phyloP scores from a whole-genome alignment of 2,888 invertebrate species.

The Scaptodrosophila latifasciaeformis region DNA sequence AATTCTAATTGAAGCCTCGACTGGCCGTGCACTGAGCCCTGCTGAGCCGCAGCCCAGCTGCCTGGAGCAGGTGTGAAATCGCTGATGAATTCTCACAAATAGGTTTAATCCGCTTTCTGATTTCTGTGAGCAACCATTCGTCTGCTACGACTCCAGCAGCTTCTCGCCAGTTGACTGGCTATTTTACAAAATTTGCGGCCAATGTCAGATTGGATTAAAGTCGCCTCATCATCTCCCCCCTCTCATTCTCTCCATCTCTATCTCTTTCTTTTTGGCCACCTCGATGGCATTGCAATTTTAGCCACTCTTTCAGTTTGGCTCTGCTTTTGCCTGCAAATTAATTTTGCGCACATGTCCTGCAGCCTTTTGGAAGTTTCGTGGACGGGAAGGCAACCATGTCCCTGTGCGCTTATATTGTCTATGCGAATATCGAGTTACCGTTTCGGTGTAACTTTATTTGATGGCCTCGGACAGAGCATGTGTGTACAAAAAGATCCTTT shows the following conservation, averaged over 20 bases:
- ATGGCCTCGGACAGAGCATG: constrained; percentile 30
- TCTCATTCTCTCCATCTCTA: no score
- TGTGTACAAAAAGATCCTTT: constrained; percentile 56
- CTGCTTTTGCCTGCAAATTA: constrained; percentile 51
- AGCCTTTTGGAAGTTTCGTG: constrained; percentile 53
- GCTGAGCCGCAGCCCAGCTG: constrained; percentile 36
- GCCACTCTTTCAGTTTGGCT: constrained; percentile 13
- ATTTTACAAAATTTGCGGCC: constrained; percentile 58
- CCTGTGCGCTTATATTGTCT: background rate
- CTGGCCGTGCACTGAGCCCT: no score
- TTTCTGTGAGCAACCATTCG: constrained; percentile 59
- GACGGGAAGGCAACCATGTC: background rate
- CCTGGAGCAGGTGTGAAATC: constrained; percentile 65
- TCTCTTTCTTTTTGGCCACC: no score
- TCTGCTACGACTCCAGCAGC: background rate
- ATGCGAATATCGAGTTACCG: constrained; percentile 34
- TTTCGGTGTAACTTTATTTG: constrained; percentile 61
- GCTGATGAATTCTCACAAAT: constrained; percentile 73
- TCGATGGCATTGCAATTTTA: no score
- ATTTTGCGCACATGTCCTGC: constrained; percentile 66
- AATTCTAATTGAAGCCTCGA: constrained; percentile 66
- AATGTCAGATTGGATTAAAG: constrained; percentile 67
- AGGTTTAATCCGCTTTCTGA: constrained; percentile 72
- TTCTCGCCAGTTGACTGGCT: background rate
- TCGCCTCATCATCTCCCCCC: no score